Evolutionary conservation across 2,113 vertebrate genomes (phyloP).

Genomic region (Limnothrissa miodon): DNA sequence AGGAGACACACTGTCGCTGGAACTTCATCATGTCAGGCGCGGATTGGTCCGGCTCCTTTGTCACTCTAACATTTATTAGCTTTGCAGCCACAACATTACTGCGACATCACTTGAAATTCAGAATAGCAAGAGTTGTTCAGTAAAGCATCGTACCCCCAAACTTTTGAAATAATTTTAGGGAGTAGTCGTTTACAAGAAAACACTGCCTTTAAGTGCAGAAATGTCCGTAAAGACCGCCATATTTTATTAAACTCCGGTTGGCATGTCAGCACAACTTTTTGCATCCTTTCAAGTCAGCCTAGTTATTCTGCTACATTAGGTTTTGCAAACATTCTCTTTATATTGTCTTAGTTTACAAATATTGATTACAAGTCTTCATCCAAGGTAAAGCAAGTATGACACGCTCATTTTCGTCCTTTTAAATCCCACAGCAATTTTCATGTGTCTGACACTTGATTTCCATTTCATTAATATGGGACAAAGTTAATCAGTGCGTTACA

Average conservation of each 20-base stretch:
- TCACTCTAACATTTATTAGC: conserved; percentile 68
- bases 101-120: conserved; percentile 65
- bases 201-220: not conserved
- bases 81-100: conserved; percentile 66
- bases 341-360: not conserved
- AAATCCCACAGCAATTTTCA: not conserved
- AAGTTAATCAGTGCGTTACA: conserved; percentile 13
- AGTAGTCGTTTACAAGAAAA: not conserved
- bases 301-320: not conserved
- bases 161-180: not conserved
- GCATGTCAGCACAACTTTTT: conserved; percentile 5
- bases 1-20: conserved; percentile 42
- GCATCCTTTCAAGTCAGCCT: conserved; percentile 8
- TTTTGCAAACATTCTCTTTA: not conserved
- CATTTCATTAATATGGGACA: not conserved
- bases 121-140: conserved; percentile 41
- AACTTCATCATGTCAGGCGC: conserved; percentile 42
- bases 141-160: not conserved
- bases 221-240: not conserved
- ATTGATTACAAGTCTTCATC: not conserved
- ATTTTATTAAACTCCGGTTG: not conserved
- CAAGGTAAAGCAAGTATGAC: not conserved
- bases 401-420: not conserved
- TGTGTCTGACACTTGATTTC: not conserved
- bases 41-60: conserved; percentile 61